phyloP scores from a whole-genome alignment of 2,797 vertebrate genomes.

The Pseudochirops corinnae region DNA sequence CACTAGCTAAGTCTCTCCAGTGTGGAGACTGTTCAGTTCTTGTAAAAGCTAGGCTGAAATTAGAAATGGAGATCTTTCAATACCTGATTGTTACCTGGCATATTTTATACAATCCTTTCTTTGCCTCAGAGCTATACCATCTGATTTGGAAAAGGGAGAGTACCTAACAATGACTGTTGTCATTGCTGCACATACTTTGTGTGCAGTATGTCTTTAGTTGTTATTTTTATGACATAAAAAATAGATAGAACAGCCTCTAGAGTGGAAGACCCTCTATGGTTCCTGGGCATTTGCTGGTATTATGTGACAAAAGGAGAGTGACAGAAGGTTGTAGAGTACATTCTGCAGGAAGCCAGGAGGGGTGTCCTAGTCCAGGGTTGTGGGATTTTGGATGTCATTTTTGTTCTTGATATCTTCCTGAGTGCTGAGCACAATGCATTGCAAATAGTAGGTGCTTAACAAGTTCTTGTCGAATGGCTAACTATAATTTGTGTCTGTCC shows the following conservation, averaged over 20 bases:
- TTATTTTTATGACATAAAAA: not conserved
- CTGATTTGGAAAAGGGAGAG: not conserved
- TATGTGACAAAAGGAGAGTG: not conserved
- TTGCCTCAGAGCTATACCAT: not conserved
- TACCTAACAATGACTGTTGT: not conserved
- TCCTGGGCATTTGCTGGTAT: slow-evolving; percentile 8
- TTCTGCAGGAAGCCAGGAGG: not conserved
- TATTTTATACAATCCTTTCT: not conserved
- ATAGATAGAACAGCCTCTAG: not conserved
- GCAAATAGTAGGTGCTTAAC: slow-evolving; percentile 25
- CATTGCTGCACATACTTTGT: not conserved
- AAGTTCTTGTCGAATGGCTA: slow-evolving; percentile 33
- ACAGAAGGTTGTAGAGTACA: not conserved
- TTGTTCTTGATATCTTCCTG: not conserved
- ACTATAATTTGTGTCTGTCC: not conserved
- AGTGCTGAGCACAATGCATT: not conserved
- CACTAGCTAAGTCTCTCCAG: not conserved
- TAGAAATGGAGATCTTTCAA: not conserved
- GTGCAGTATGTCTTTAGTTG: not conserved
- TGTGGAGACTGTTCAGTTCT: not conserved
- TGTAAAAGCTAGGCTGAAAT: not conserved
- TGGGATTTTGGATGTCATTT: not conserved
- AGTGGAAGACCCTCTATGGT: slow-evolving; percentile 5
- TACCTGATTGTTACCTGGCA: not conserved
- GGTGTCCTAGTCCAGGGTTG: not conserved